These are phyloP conservation scores for Sebastes minor DNA, from an alignment of 2,797 vertebrate genomes.

Conservation along the genomic window DNA sequence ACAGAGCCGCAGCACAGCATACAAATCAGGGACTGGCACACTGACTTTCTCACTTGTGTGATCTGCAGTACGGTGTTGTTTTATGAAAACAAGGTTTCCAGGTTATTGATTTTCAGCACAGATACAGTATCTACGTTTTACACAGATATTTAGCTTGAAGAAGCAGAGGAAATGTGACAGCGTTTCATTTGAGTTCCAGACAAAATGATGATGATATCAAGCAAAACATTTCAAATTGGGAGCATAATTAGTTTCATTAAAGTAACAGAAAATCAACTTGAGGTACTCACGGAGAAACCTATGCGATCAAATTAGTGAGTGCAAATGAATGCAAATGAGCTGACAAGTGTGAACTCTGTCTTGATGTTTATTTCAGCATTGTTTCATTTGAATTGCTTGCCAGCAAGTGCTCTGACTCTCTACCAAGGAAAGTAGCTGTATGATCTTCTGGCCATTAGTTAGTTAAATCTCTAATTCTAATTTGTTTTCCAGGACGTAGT, in stretches of 20 bases:
- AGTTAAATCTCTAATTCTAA: not conserved
- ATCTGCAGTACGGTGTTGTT: constrained; percentile 21
- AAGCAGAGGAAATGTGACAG: not conserved
- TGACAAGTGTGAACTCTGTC: not conserved
- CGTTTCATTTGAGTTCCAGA: constrained; percentile 1
- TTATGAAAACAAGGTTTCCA: constrained; percentile 37
- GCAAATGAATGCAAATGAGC: not conserved
- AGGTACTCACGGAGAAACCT: not conserved
- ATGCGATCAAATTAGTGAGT: not conserved
- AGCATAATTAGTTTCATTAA: not conserved
- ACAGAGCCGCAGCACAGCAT: constrained; percentile 10
- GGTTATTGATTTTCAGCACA: constrained; percentile 24
- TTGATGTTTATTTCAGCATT: not conserved
- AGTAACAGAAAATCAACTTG: not conserved
- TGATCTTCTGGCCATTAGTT: not conserved
- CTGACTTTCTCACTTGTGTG: constrained; percentile 6
- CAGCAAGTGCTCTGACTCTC: not conserved
- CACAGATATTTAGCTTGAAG: not conserved
- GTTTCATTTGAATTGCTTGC: not conserved
- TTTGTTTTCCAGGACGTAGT: not conserved
- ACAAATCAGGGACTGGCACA: constrained; percentile 20
- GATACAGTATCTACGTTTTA: not conserved
- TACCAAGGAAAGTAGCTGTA: not conserved
- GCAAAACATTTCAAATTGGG: not conserved
- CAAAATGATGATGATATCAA: not conserved